Conservation (phyloP, 92 coral and sea anemone genomes). For the Epizoanthus fatuus region DNA sequence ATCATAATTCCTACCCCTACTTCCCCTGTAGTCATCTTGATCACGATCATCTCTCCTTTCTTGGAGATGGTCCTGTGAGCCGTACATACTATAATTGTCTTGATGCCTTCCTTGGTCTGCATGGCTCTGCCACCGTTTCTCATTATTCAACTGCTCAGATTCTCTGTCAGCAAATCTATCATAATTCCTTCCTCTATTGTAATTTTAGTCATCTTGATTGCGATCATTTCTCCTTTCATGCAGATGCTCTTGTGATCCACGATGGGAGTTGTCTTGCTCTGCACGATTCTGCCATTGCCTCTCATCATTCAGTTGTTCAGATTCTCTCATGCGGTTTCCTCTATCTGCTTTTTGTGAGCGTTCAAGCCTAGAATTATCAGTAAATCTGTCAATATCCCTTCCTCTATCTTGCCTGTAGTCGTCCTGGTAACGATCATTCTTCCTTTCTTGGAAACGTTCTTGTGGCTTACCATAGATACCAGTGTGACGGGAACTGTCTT, state of each 20-base stretch:
- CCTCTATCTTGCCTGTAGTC: background rate
- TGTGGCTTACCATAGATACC: background rate
- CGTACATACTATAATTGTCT: background rate
- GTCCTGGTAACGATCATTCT: background rate
- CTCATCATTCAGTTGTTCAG: too few species aligned
- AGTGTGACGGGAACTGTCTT: background rate
- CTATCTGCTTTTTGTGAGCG: too few species aligned
- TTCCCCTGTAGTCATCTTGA: conserved; percentile 3
- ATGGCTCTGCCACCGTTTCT: too few species aligned
- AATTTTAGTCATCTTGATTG: background rate
- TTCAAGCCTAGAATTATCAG: too few species aligned
- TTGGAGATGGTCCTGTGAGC: background rate
- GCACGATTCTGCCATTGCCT: too few species aligned
- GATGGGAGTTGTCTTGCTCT: too few species aligned
- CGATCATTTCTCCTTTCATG: conserved; percentile 9
- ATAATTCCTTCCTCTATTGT: background rate
- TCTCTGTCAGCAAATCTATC: conserved; percentile 1
- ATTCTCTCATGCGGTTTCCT: too few species aligned
- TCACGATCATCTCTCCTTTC: conserved; percentile 7
- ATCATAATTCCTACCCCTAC: conserved; percentile 1
- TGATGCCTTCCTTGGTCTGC: background rate
- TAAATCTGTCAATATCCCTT: background rate
- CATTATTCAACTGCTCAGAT: too few species aligned
- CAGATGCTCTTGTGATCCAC: too few species aligned
- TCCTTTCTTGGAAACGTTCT: background rate